Evolutionary conservation across 1,140 invertebrate genomes (phyloP).

Genomic region (Notospermus geniculatus): DNA sequence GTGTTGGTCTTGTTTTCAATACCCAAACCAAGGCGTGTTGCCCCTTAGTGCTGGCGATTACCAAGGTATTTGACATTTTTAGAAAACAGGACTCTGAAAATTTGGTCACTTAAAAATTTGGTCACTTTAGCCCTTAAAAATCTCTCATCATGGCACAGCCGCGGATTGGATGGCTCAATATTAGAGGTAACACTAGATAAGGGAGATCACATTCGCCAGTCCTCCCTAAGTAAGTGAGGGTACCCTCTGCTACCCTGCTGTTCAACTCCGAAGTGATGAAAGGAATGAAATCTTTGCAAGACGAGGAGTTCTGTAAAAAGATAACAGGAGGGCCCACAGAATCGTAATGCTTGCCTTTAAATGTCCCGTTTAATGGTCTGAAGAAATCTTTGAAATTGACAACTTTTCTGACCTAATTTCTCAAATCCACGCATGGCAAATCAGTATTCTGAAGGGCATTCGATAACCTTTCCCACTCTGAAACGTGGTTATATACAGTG

Average conservation of each 20-base stretch:
- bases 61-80: no score
- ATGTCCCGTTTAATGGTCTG: slow-evolving; percentile 18
- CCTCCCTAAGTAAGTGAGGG: slow-evolving; percentile 10
- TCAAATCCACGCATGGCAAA: background rate
- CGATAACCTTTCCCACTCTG: slow-evolving; percentile 3
- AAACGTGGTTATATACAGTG: slow-evolving; percentile 10
- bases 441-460: background rate
- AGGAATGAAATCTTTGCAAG: slow-evolving; percentile 18
- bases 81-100: no score
- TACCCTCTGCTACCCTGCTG: background rate
- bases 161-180: slow-evolving; percentile 11
- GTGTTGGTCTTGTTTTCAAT: no score
- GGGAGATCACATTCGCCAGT: slow-evolving; percentile 18
- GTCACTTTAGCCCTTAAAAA: no score
- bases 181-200: slow-evolving; percentile 9
- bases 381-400: slow-evolving; percentile 20
- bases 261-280: slow-evolving; percentile 16
- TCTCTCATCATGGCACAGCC: slow-evolving; percentile 15
- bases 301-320: slow-evolving; percentile 17
- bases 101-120: no score
- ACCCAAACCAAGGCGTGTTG: no score
- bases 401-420: slow-evolving; percentile 14
- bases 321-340: slow-evolving; percentile 15
- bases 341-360: slow-evolving; percentile 22
- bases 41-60: no score